Evolutionary conservation across 2,888 invertebrate species (phyloP).

Genomic region (Diaphora mendica): DNA sequence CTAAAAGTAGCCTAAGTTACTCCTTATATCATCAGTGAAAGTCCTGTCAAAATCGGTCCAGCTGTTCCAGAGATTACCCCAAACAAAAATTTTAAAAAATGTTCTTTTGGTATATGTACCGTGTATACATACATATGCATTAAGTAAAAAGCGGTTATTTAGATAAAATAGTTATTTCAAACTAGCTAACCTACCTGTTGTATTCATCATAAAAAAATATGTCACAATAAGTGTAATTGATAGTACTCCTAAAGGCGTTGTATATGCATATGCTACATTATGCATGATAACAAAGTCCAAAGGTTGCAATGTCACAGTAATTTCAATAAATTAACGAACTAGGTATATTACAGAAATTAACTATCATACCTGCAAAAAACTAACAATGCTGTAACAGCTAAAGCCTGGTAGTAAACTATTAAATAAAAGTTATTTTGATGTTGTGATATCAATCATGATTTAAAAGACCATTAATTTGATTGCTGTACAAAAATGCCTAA

Average conservation of each 20-base stretch:
- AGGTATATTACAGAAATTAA: conserved; percentile 6
- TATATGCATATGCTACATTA: conserved; percentile 44
- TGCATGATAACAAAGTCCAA: conserved; percentile 61
- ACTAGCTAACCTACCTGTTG: conserved; percentile 67
- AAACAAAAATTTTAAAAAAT: no score
- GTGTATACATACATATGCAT: no score
- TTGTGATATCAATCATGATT: not conserved
- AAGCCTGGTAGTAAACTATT: not conserved
- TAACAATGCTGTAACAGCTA: not conserved
- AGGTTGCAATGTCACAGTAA: conserved; percentile 58
- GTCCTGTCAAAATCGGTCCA: no score
- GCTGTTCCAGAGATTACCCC: no score
- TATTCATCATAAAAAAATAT: conserved; percentile 61
- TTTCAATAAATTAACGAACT: conserved; percentile 7
- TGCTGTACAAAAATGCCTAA: not conserved
- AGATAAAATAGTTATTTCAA: not conserved
- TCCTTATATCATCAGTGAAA: no score
- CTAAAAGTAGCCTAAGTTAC: no score
- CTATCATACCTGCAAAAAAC: conserved; percentile 1
- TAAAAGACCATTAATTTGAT: not conserved
- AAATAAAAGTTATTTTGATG: not conserved
- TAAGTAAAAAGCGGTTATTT: no score
- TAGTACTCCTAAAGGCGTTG: conserved; percentile 57
- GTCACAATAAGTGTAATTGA: conserved; percentile 66
- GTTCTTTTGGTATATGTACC: no score